Conservation (phyloP, 1,140 invertebrate genomes). For the Oscheius sp. region DNA sequence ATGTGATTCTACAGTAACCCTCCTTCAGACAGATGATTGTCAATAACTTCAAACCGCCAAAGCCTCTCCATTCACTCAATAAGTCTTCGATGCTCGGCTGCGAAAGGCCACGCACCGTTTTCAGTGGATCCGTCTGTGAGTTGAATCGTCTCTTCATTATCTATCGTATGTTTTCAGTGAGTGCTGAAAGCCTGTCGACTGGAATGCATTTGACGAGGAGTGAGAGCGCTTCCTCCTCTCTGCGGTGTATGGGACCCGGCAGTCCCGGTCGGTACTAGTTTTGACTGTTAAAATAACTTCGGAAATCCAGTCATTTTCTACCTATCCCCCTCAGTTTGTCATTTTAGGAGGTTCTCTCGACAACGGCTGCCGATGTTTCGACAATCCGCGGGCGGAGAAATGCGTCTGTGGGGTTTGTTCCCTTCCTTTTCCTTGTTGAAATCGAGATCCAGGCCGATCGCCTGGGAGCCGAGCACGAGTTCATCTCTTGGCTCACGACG, state of each 20-base stretch:
- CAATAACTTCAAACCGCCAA: conserved; percentile 31
- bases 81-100: neutral
- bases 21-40: conserved; percentile 72
- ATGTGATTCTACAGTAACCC: neutral
- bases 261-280: too few relatives aligned
- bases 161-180: conserved; percentile 14
- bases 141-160: neutral
- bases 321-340: too few relatives aligned
- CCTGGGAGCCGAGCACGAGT: conserved; percentile 73
- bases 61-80: neutral
- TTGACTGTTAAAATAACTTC: neutral
- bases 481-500: conserved; percentile 76
- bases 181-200: conserved; percentile 22
- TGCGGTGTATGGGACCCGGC: neutral
- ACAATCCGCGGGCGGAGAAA: neutral
- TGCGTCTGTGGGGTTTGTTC: conserved; percentile 3
- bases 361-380: conserved; percentile 12
- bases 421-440: neutral
- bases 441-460: too few relatives aligned
- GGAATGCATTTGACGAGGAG: conserved; percentile 5
- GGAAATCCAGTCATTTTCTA: neutral
- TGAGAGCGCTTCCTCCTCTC: neutral
- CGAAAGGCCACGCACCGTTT: neutral
- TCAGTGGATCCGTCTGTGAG: neutral
- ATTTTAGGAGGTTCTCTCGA: conserved; percentile 17